Evolutionary conservation across 2,888 invertebrate genomes (phyloP).

Genomic region (Brenthis ino): DNA sequence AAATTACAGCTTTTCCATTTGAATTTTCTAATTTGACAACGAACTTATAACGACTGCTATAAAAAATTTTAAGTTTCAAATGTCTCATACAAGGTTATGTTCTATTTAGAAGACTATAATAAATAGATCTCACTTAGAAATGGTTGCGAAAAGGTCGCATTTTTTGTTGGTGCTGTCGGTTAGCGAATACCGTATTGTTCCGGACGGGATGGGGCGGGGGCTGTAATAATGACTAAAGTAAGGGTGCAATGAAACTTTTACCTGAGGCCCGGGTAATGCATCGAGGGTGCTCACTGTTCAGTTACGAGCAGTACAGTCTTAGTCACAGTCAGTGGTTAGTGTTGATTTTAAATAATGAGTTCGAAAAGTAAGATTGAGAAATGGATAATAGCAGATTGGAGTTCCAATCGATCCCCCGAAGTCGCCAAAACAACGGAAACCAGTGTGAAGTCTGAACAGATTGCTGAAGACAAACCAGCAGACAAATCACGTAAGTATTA

Average conservation of each 20-base stretch:
- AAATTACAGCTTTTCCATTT: not conserved
- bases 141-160: slow-evolving; percentile 69
- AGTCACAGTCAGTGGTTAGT: slow-evolving; percentile 25
- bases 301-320: slow-evolving; percentile 28
- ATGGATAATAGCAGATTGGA: slow-evolving; percentile 66
- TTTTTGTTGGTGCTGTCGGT: slow-evolving; percentile 63
- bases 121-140: slow-evolving; percentile 56
- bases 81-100: slow-evolving; percentile 29
- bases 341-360: slow-evolving; percentile 37
- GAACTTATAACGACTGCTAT: not conserved
- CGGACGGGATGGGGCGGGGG: slow-evolving; percentile 56
- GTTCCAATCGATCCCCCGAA: slow-evolving; percentile 38
- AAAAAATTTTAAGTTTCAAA: slow-evolving; percentile 26
- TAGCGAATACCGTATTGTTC: slow-evolving; percentile 74
- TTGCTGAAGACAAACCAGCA: slow-evolving; percentile 13
- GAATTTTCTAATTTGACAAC: slow-evolving; percentile 6
- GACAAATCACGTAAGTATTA: slow-evolving; percentile 34
- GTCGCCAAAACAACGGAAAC: slow-evolving; percentile 34
- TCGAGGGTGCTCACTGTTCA: slow-evolving; percentile 33
- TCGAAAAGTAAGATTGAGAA: slow-evolving; percentile 53
- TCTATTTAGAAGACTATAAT: slow-evolving; percentile 52
- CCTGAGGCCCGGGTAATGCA: slow-evolving; percentile 52
- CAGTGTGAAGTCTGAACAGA: slow-evolving; percentile 20
- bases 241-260: slow-evolving; percentile 76
- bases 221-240: slow-evolving; percentile 63